phyloP scores from a whole-genome alignment of 2,113 vertebrate genomes.

The Rynchops niger region DNA sequence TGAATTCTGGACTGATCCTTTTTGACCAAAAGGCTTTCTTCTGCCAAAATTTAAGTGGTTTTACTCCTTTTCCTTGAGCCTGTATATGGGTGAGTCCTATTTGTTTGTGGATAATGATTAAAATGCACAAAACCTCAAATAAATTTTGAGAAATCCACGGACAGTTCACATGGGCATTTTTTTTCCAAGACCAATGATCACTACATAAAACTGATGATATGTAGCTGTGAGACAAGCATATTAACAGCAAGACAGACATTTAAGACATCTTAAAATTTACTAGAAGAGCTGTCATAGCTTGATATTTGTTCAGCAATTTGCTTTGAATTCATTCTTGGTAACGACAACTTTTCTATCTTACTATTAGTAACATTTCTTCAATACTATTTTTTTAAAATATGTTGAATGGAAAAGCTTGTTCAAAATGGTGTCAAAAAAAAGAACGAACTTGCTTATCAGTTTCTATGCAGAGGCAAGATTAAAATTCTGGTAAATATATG shows the following conservation, averaged over 20 bases:
- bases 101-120: not conserved
- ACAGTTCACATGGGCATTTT: not conserved
- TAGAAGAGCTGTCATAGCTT: not conserved
- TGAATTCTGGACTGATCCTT: not conserved
- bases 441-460: not conserved
- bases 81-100: not conserved
- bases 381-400: not conserved
- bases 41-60: not conserved
- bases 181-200: not conserved
- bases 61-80: not conserved
- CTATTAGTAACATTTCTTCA: not conserved
- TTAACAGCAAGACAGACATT: not conserved
- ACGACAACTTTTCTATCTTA: not conserved
- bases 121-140: not conserved
- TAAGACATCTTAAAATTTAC: not conserved
- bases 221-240: not conserved
- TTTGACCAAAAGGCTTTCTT: not conserved
- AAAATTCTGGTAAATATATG: not conserved
- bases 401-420: not conserved
- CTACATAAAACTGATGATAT: not conserved
- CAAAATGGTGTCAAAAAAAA: not conserved
- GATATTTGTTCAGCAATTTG: not conserved
- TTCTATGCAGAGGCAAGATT: not conserved
- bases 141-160: not conserved
- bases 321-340: not conserved